A percentile compares a stretch with the other conserved stretches of the same genome.
phyloP scores from a whole-genome alignment of 2,113 vertebrate genomes.

The Propithecus coquereli region DNA sequence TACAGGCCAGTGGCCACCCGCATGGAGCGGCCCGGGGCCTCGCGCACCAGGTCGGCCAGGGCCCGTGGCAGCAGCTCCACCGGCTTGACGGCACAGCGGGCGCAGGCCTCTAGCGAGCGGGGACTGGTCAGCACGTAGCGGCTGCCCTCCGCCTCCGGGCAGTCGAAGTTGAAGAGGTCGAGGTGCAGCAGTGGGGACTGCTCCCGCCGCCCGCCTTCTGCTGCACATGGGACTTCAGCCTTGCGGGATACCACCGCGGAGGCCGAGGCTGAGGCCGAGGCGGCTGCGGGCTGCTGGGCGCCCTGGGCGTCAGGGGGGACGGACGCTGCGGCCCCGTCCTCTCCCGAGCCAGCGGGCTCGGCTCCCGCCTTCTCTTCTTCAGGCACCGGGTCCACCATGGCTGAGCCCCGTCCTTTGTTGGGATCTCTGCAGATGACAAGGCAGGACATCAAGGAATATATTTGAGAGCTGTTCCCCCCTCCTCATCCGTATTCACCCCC shows the following conservation, averaged over 20 bases:
- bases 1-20: constrained; percentile 93
- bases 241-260: constrained; percentile 19
- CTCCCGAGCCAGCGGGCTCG: constrained; percentile 16
- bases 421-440: constrained; percentile 48
- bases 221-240: constrained; percentile 37
- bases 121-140: constrained; percentile 98
- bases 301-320: constrained; percentile 57
- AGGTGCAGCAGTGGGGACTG: constrained; percentile 91
- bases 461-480: background rate
- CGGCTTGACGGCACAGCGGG: constrained; percentile 93
- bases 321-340: constrained; percentile 27
- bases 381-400: constrained; percentile 78
- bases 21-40: constrained; percentile 94
- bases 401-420: constrained; percentile 41
- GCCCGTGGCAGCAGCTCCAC: constrained; percentile 93
- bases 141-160: constrained; percentile 92
- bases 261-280: constrained; percentile 72
- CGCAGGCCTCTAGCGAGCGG: constrained; percentile 96
- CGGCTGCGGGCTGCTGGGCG: constrained; percentile 57
- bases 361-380: constrained; percentile 67
- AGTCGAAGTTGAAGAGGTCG: constrained; percentile 97
- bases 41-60: constrained; percentile 90
- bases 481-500: background rate
- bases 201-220: constrained; percentile 75
- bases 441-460: background rate